phyloP scores from a whole-genome alignment of 2,113 vertebrate genomes.

The Bos taurus region ARS-UCD2.0 NC_037338.1:25587001-25587500 shows the following conservation, averaged over 20 bases:
- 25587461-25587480: not conserved
- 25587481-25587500: not conserved
- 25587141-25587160: constrained; percentile 17
- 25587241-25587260: not conserved
- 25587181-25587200: not conserved
- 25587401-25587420: accelerated
- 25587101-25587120: constrained; percentile 6
- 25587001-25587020: constrained; percentile 47
- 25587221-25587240: not conserved
- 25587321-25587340: not conserved
- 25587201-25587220: not conserved
- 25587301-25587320: not conserved
- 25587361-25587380: not conserved
- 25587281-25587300: not conserved
- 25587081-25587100: not conserved
- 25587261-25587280: not conserved
- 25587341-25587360: not conserved
- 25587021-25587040: constrained; percentile 46
- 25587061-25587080: not conserved
- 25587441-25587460: not conserved
- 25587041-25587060: not conserved
- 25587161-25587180: not conserved
- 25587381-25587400: not conserved
- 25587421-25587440: not conserved
- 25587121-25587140: not conserved